Evolutionary conservation across 64 coral and sea anemone species (phyloP).

Genomic region (Porites lutea): DNA sequence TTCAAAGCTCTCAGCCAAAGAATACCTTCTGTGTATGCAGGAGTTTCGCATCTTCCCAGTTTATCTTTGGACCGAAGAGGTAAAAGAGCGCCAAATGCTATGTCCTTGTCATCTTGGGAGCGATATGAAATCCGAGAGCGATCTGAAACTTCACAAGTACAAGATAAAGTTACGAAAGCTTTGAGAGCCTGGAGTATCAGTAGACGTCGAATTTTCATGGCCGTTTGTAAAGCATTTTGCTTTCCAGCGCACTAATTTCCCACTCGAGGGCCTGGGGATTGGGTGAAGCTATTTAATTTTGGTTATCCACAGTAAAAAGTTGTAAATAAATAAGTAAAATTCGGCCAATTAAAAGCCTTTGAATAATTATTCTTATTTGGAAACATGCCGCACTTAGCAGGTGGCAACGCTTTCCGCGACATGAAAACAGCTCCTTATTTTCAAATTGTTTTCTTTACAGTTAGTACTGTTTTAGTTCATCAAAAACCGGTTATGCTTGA

Average conservation of each 20-base stretch:
- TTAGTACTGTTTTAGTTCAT: too few relatives aligned
- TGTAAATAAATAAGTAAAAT: constrained; percentile 1
- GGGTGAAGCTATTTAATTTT: background rate
- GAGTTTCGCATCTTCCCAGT: constrained; percentile 29
- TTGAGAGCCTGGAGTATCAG: background rate
- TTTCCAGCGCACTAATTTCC: background rate
- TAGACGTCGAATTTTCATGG: background rate
- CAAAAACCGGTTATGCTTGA: too few relatives aligned
- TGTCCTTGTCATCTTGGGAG: constrained; percentile 2
- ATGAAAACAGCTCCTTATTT: background rate
- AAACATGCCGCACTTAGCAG: background rate
- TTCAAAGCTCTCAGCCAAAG: constrained; percentile 75
- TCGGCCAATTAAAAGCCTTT: constrained; percentile 3
- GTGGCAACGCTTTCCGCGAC: background rate
- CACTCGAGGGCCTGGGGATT: background rate
- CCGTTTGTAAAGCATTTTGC: background rate
- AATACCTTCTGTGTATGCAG: constrained; percentile 11
- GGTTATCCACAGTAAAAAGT: background rate
- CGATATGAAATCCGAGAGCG: background rate
- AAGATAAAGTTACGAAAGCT: background rate
- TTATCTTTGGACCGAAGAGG: constrained; percentile 48
- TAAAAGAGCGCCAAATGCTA: constrained; percentile 68
- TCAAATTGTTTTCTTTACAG: background rate
- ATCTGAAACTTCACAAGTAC: background rate
- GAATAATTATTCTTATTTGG: background rate